Percentiles rank a stretch among this genome's conserved stretches.
These are phyloP conservation scores for Poeciliopsis turrubarensis DNA, from an alignment of 2,113 vertebrate genomes.

Conservation along the genomic window DNA sequence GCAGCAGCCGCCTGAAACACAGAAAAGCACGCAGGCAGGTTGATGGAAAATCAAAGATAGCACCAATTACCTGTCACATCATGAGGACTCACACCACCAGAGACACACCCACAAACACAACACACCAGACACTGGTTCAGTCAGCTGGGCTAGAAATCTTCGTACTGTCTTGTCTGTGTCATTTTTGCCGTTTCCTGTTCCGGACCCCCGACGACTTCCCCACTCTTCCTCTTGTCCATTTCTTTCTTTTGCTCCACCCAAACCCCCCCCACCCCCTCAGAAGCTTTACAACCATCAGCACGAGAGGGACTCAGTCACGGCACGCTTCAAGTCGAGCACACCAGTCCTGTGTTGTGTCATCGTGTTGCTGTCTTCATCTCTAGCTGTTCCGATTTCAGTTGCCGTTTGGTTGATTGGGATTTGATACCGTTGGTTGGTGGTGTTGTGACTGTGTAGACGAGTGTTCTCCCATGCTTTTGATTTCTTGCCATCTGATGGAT, in stretches of 20 bases:
- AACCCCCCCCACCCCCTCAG: constrained; percentile 47
- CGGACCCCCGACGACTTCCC: constrained; percentile 44
- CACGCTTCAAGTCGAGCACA: constrained; percentile 60
- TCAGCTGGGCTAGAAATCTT: constrained; percentile 50
- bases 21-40: not conserved
- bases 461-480: constrained; percentile 74
- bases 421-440: constrained; percentile 62
- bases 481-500: constrained; percentile 74
- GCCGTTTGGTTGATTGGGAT: constrained; percentile 71
- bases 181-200: constrained; percentile 68
- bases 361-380: constrained; percentile 67
- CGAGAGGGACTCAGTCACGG: constrained; percentile 62
- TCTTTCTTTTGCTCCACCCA: constrained; percentile 71
- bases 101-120: constrained; percentile 5
- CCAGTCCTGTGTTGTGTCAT: constrained; percentile 68
- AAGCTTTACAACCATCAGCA: constrained; percentile 67
- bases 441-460: constrained; percentile 73
- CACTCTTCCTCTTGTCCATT: constrained; percentile 9
- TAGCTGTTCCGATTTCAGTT: constrained; percentile 63
- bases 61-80: not conserved
- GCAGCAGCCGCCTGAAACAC: not conserved
- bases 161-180: constrained; percentile 72
- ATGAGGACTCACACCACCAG: not conserved
- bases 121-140: constrained; percentile 28
- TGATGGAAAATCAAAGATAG: not conserved